A percentile compares a stretch with the other conserved stretches of the same genome.
Evolutionary conservation across 2,888 invertebrate species (phyloP).

Genomic region (Agrilus biguttatus): DNA sequence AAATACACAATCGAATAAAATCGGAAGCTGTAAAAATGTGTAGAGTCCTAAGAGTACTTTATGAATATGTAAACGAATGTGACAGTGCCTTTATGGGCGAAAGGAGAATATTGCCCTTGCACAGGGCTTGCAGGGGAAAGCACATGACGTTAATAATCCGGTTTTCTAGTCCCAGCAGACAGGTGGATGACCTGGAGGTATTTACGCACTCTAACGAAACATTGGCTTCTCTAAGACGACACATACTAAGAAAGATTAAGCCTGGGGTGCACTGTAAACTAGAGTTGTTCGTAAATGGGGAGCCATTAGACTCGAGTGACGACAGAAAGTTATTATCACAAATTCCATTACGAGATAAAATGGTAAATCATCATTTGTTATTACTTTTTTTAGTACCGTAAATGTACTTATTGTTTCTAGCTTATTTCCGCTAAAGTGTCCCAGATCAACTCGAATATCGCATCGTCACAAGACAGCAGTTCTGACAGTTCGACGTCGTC

Average conservation of each 20-base stretch:
- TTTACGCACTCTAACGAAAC: conserved; percentile 92
- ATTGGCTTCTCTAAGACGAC: conserved; percentile 67
- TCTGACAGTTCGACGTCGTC: conserved; percentile 91
- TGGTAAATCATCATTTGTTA: conserved; percentile 39
- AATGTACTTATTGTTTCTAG: conserved; percentile 25
- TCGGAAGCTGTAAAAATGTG: conserved; percentile 76
- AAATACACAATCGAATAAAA: conserved; percentile 35
- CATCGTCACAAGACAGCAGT: conserved; percentile 80
- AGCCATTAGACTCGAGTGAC: conserved; percentile 72
- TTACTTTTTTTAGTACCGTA: neutral
- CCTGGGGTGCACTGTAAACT: conserved; percentile 66
- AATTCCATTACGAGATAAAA: conserved; percentile 77
- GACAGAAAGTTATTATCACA: conserved; percentile 78
- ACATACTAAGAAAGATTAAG: conserved; percentile 52
- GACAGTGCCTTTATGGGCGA: conserved; percentile 80
- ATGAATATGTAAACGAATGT: conserved; percentile 91
- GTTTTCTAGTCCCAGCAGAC: conserved; percentile 65
- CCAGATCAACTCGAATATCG: conserved; percentile 54
- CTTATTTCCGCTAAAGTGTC: conserved; percentile 63
- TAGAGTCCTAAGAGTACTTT: conserved; percentile 83
- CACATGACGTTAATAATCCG: conserved; percentile 76
- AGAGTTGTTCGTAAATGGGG: conserved; percentile 81
- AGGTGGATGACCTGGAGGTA: conserved; percentile 83
- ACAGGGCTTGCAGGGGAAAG: conserved; percentile 80
- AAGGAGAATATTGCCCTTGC: conserved; percentile 75